Evolutionary conservation across 2,888 invertebrate species (phyloP), one percentile per base, ranked within the genome.

Genomic region (Rhamnusium bicolor): DNA sequence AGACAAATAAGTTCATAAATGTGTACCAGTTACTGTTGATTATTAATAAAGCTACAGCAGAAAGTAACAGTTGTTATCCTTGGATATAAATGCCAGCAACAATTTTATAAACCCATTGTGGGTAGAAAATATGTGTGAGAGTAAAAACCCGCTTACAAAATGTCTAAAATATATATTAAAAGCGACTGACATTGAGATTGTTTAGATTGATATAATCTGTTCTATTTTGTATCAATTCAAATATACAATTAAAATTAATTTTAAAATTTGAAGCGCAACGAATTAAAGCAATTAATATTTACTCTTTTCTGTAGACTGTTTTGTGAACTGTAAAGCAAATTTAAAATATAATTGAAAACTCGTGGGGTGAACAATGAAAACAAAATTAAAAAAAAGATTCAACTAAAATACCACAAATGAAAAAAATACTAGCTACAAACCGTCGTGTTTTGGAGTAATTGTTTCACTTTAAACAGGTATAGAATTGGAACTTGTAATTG

Each of bases 1-100:
- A 10, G 12, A 12, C 8, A 8, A 12, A 32, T 32, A 32, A 10
- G 32, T 32, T 32, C 10, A 12, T 32, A 32, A 14, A 54, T 54
- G 14, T 58, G 14, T 32, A 32, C 32, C n/a, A 47, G 2, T 46
- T 18, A 19, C 12, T 14, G 46, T 19, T n/a, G 21, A 46, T 62
- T 46, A 62, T 62, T 66, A 66, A 62, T 63, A 63, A 66, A 75
- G 53, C 27, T 49, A 47, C 65, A 65, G 40, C 73, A 73, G 78
- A 81, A 80, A 81, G 80, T 80, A 81, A 78, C 78, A 81, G 79
- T 81, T 76, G 82, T 79, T 82, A 76, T 80, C 82, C 82, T 82
- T 82, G 82, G 77, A 68, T 71, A 73, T 61, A 76, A 76, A 77
- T 74, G 72, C 76, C 71, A 80, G 80, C 72, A 80, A 81, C 80